These are phyloP conservation scores for Pionites leucogaster DNA, from an alignment of 2,113 vertebrate species.

Conservation along the genomic window DNA sequence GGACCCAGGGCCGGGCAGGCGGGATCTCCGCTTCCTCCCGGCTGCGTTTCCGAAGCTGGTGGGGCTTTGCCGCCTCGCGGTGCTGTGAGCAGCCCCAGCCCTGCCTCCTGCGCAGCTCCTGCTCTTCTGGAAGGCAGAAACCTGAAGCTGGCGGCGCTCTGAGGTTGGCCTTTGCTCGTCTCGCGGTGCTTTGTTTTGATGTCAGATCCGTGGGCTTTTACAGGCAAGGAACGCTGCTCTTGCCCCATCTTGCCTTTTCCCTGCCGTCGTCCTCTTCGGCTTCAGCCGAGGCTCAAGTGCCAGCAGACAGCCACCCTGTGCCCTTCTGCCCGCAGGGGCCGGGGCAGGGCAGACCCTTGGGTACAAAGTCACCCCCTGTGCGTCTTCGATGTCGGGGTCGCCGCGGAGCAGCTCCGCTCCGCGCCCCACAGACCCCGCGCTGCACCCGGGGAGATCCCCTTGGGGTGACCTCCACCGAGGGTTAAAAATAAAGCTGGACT, in stretches of 20 bases:
- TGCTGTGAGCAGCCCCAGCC: not conserved
- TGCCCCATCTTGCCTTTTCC: not conserved
- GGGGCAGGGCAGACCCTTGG: not conserved
- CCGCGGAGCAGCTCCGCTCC: not conserved
- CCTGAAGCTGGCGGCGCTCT: not conserved
- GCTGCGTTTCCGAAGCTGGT: not conserved
- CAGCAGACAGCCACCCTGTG: accelerated
- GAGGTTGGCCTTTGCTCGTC: accelerated
- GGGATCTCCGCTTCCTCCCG: not conserved
- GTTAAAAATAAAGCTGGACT: not conserved
- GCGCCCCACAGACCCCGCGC: not conserved
- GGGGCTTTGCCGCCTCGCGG: not conserved
- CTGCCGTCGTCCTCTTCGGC: accelerated
- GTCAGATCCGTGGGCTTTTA: not conserved
- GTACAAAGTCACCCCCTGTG: not conserved
- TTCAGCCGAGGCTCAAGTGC: not conserved
- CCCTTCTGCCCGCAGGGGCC: too few relatives aligned
- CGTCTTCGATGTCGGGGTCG: accelerated
- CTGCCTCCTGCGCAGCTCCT: not conserved
- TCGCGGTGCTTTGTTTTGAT: not conserved
- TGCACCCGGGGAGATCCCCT: not conserved
- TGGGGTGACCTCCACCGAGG: not conserved
- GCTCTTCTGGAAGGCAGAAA: not conserved
- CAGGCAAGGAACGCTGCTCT: not conserved
- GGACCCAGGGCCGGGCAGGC: not conserved